Percentiles rank a stretch among this genome's conserved stretches.
Conservation (phyloP, 2,797 vertebrate genomes). For the Danionella dracula region DNA sequence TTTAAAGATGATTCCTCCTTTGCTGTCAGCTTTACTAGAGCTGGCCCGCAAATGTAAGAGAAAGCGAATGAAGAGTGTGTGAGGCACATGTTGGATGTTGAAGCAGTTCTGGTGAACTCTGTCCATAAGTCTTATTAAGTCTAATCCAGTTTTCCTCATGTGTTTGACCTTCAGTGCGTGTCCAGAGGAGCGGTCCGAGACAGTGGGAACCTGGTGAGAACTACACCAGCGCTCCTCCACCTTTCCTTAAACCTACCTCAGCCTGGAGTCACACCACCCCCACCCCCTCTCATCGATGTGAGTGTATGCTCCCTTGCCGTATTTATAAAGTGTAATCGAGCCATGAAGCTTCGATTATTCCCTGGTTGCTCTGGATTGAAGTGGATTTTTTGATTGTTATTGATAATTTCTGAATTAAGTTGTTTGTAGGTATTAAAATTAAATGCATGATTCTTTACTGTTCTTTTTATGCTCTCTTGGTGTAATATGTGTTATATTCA, state of each 20-base stretch:
- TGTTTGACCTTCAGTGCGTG: constrained; percentile 75
- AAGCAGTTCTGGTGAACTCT: constrained; percentile 1
- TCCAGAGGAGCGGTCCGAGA: constrained; percentile 87
- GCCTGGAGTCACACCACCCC: constrained; percentile 81
- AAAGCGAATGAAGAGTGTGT: not conserved
- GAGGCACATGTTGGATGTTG: not conserved
- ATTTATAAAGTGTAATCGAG: no score
- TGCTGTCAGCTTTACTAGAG: constrained; percentile 38
- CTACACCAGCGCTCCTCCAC: constrained; percentile 81
- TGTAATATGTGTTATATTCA: no score
- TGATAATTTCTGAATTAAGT: no score
- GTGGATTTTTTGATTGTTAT: no score
- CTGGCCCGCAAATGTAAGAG: constrained; percentile 45
- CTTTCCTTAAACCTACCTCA: constrained; percentile 74
- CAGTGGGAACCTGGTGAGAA: constrained; percentile 86
- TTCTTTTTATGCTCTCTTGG: no score
- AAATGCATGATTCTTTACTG: no score
- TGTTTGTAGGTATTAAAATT: no score
- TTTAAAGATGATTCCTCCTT: constrained; percentile 28
- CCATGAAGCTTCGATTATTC: no score
- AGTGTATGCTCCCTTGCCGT: no score
- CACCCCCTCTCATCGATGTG: constrained; percentile 56
- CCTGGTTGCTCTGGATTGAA: no score
- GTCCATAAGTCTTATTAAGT: not conserved
- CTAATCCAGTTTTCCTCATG: not conserved